Base-by-base conservation (phyloP, 2,888 invertebrate genomes). In the Volucella bombylans region DNA sequence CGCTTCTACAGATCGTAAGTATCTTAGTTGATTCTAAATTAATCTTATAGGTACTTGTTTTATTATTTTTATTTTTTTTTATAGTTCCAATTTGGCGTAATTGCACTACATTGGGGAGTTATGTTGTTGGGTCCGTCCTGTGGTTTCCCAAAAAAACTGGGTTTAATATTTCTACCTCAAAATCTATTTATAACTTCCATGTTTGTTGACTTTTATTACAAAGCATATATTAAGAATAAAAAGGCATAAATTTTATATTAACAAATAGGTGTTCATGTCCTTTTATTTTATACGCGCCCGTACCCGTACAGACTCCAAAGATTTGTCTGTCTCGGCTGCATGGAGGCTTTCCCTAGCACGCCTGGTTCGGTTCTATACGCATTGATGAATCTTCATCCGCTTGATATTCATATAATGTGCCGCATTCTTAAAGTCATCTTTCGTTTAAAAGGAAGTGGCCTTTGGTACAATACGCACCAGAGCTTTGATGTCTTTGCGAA, bases 1-100 rank as follows among this genome's bases (percentile, higher is more conserved):
- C 92, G 45, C 10, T 78, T 8, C n/a, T 78, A n/a, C 78, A 78
- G 71, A 64, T 78, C 11, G 78, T 78, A 65, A 78, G 43, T 49
- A 41, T 78, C 12, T 71, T 78, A 59, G 71, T 31, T 49, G 23
- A 31, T 1, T 14, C 14, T 39, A 11, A 4, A n/a, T 10, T 14
- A 50, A 4, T 1, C 14, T n/a, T 39, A 10, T 41, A 1, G 4
- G 31, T 6, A 31, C 23, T 50, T 1, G 8, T 47, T 1, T 31
- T 45, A 15, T 18, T 11, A 3, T 4, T 18, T 45, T 62, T 0
- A 12, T 10, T 15, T 57, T 65, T 43, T 47, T 41, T 72, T 78
- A 39, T 18, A 78, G 71, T 43, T 59, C 10, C 78, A 78, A 45
- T 78, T 76, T 43, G 65, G 67, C 6, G 11, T 76, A 0, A 43